phyloP scores from a whole-genome alignment of 1,140 invertebrate species.

The Pseudomyrmex sp. region DNA sequence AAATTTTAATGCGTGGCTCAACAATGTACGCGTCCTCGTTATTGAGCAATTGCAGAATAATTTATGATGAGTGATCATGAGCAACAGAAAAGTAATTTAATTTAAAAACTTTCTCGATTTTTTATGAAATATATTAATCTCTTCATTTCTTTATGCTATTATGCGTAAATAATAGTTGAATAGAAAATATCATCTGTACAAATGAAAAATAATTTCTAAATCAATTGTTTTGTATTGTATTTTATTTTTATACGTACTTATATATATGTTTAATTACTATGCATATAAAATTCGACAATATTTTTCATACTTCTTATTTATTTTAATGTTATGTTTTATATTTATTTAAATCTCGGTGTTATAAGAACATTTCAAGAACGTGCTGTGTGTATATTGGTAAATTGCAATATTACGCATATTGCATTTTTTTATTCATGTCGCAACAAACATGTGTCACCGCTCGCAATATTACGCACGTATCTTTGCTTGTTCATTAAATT shows the following conservation, averaged over 20 bases:
- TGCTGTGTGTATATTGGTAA: slow-evolving; percentile 30
- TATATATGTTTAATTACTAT: too few relatives aligned
- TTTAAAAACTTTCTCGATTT: not conserved
- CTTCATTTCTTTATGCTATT: not conserved
- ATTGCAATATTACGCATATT: not conserved
- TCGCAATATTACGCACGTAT: not conserved
- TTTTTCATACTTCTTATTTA: too few relatives aligned
- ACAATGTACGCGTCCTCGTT: slow-evolving; percentile 7
- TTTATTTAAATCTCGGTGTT: not conserved
- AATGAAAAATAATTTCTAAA: too few relatives aligned
- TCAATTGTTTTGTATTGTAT: too few relatives aligned
- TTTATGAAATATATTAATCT: not conserved
- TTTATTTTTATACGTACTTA: too few relatives aligned
- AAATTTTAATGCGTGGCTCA: slow-evolving; percentile 42
- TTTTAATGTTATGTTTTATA: too few relatives aligned
- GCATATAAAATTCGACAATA: too few relatives aligned
- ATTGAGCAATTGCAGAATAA: not conserved
- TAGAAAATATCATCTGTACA: not conserved
- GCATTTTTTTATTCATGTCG: slow-evolving; percentile 20
- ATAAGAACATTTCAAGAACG: not conserved
- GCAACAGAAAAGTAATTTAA: not conserved
- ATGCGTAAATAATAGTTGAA: not conserved
- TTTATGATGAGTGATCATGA: not conserved
- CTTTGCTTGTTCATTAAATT: slow-evolving; percentile 49
- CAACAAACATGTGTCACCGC: slow-evolving; percentile 2